phyloP scores from a whole-genome alignment of 2,797 vertebrate species.

The Phataginus tetradactyla region DNA sequence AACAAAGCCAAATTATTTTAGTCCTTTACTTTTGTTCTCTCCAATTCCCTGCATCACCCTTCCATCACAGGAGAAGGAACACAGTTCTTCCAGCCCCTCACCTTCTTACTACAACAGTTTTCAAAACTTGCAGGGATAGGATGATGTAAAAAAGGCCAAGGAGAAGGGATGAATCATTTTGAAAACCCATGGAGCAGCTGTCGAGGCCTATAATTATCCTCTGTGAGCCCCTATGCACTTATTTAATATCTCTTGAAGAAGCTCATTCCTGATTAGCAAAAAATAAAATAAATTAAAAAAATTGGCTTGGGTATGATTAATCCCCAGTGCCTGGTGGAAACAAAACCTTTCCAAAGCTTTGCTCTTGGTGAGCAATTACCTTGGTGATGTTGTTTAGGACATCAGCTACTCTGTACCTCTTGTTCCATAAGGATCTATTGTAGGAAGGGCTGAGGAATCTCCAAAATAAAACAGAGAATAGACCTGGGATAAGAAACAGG shows the following conservation, averaged over 20 bases:
- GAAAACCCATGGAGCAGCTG: slow-evolving; percentile 21
- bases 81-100: background rate
- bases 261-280: background rate
- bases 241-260: background rate
- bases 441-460: background rate
- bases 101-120: slow-evolving; percentile 8
- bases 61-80: background rate
- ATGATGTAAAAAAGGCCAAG: background rate
- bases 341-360: background rate
- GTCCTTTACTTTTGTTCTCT: background rate
- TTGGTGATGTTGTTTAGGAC: background rate
- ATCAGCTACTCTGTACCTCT: background rate
- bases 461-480: background rate
- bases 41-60: background rate
- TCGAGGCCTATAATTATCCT: background rate
- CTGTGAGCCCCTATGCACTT: background rate
- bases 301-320: background rate
- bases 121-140: slow-evolving; percentile 3
- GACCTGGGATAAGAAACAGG: background rate
- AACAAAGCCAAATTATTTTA: background rate
- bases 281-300: background rate
- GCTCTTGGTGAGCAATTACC: background rate
- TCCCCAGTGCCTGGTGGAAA: slow-evolving; percentile 2
- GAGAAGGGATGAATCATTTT: slow-evolving; percentile 7
- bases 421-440: background rate